Evolutionary conservation across 35 echinoderm and acorn worm genomes (phyloP), one percentile per base, ranked within the genome.

Genomic region (Amphiura filiformis): DNA sequence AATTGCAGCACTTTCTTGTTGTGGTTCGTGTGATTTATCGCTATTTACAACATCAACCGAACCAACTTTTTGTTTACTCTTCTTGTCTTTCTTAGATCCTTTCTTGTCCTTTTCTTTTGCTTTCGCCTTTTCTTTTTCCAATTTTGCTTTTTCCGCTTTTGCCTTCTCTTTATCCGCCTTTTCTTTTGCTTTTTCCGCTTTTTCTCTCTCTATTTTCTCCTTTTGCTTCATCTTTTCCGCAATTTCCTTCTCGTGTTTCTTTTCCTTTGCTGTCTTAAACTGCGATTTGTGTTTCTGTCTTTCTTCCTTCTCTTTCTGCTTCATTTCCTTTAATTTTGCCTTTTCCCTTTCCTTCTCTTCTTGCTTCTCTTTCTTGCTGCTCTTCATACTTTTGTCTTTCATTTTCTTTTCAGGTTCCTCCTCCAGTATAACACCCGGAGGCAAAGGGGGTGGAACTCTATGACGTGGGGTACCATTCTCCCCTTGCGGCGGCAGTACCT

Each of bases 101-200:
- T 80, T 80, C 32, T 80, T 80, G 0, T 34, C 78, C n/a, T n/a
- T n/a, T 35, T 80, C 38, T 38, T 80, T 52, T 36, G 44, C 44
- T 86, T 86, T 75, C 56, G 49, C 87, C 78, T 80, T 80, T 18
- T 35, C 38, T n/a, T 78, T n/a, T n/a, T n/a, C n/a, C n/a, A n/a
- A n/a, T 80, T 80, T 80, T 20, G 78, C 33, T 36, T 80, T 89
- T 81, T 70, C 32, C 1, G 35, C 20, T 86, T 86, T 76, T 32
- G 28, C 57, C 76, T 84, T 81, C 15, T 90, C 64, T 56, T 90
- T 81, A 20, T 76, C 88, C 2, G 28, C 82, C 34, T 78, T 85
- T 33, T 91, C 82, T 61, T 91, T 78, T n/a, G 33, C 44, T 82
- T 79, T 90, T n/a, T n/a, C n/a, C n/a, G n/a, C n/a, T n/a, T n/a